These are phyloP conservation scores for Lepus timidus DNA, from an alignment of 2,113 vertebrate genomes.

Conservation along the genomic window DNA sequence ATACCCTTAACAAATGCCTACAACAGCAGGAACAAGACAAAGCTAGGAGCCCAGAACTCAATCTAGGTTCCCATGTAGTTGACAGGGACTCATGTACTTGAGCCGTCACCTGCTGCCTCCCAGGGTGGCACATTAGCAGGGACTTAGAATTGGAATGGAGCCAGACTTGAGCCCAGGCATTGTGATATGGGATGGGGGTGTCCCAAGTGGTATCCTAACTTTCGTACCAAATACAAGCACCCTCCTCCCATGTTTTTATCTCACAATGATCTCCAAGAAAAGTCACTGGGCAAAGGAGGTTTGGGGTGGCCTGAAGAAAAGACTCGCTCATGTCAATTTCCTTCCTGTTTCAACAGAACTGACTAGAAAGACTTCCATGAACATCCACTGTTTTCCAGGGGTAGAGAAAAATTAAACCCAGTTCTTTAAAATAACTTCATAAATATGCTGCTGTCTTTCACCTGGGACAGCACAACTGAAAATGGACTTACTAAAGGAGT, in stretches of 20 bases:
- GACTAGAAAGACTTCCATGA: background rate
- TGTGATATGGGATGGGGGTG: too few species aligned
- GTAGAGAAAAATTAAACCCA: background rate
- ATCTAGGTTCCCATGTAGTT: too few species aligned
- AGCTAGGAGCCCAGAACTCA: too few species aligned
- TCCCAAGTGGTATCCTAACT: too few species aligned
- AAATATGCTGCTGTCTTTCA: background rate
- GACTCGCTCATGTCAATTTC: background rate
- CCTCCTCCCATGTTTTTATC: background rate
- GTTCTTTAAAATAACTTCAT: background rate
- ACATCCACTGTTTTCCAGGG: background rate
- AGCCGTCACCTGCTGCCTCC: too few species aligned
- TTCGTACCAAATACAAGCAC: too few species aligned
- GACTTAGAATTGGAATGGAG: too few species aligned
- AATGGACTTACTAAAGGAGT: slow-evolving; percentile 34
- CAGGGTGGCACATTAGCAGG: too few species aligned
- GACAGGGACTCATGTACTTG: too few species aligned
- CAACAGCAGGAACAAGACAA: too few species aligned
- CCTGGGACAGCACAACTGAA: background rate
- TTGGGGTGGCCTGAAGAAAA: background rate
- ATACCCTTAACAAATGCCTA: too few species aligned
- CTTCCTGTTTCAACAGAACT: background rate
- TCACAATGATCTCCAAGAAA: background rate
- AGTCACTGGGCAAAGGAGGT: background rate
- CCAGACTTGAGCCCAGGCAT: too few species aligned